Evolutionary conservation across 2,797 vertebrate genomes (phyloP), one percentile per base, ranked within the genome.

Genomic region (Helostoma temminkii): DNA sequence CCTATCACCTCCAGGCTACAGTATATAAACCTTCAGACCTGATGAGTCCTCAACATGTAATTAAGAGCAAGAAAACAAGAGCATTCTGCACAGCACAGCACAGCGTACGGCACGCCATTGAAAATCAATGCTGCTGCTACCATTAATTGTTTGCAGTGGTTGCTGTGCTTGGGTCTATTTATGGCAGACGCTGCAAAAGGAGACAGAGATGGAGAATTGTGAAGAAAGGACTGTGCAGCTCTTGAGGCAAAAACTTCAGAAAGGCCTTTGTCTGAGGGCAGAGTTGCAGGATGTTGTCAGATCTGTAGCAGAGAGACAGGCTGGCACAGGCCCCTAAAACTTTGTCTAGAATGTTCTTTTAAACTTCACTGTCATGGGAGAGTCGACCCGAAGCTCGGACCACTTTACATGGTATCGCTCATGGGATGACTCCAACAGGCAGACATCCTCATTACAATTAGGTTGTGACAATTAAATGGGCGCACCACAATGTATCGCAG

Each of bases 81-180:
- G n/a, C 12, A 55, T 78, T 75, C 46, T 71, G 62, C 63, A 80
- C 54, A 69, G 42, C 37, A 16, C 28, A 61, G 36, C 36, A 15
- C n/a, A n/a, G 55, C 71, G 67, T 69, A 58, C 39, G 30, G 60
- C 62, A 45, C 55, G 30, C 19, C 39, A 60, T 14, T 80, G 66
- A 82, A 80, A 87, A 85, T 86, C 80, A 80, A 82, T 88, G 62
- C n/a, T 22, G 39, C 52, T 32, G 65, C 68, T 71, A 77, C 54
- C 25, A 71, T 74, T 82, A 79, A 70, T 79, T 81, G 71, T 60
- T 60, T 65, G 59, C 74, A 56, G 48, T 69, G 58, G 48, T 70
- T 60, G 66, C 50, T 47, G 12, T 18, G 48, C 16, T 28, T 7
- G 26, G 19, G 19, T 65, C 56, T 74, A 36, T 66, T 57, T 62